Base-by-base conservation (phyloP, 2,888 invertebrate genomes). In the Hirtodrosophila alboralis region DNA sequence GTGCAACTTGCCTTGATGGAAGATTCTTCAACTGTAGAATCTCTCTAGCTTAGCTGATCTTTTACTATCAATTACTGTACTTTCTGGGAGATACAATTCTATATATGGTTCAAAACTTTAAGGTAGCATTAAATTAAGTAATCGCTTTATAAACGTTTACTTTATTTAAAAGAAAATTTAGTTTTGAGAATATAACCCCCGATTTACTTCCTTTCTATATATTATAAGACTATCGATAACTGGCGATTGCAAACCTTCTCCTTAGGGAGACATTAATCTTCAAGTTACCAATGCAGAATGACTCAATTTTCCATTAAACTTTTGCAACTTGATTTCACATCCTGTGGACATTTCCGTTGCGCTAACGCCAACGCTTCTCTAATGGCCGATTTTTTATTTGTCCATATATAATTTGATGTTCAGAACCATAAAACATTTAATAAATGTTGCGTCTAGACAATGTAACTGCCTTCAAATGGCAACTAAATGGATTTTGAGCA, bases 371-470 rank as follows among this genome's bases (percentile, higher is more conserved):
- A 44, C 28, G 34, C 36, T 56, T 4, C 18, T 44, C 65, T 70
- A 78, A 81, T 81, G 66, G 63, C 53, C 53, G 57, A 75, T 80
- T 80, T 23, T 69, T 61, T 79, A 84, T 80, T 77, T 84, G 77
- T 72, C 72, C 66, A 71, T 80, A 80, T 77, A 77, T 72, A 80
- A 75, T 75, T 84, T 80, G 77, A 80, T 84, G 79, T 72, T 59
- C 66, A 56, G 64, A 74, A 54, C 85, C 85, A 84, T 83, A 83
- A 83, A 83, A 77, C 83, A 85, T 85, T 81, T 83, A 84, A 84
- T 79, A 83, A 83, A 83, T 76, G 83, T 60, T 84, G 76, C 77
- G 85, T 86, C 87, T 86, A 86, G 85, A 86, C 85, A 76, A 81
- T 71, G 72, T 79, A 86, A 86, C 86, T 81, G 87, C 81, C 85